phyloP scores from a whole-genome alignment of 2,797 vertebrate species.

The Labroides dimidiatus region DNA sequence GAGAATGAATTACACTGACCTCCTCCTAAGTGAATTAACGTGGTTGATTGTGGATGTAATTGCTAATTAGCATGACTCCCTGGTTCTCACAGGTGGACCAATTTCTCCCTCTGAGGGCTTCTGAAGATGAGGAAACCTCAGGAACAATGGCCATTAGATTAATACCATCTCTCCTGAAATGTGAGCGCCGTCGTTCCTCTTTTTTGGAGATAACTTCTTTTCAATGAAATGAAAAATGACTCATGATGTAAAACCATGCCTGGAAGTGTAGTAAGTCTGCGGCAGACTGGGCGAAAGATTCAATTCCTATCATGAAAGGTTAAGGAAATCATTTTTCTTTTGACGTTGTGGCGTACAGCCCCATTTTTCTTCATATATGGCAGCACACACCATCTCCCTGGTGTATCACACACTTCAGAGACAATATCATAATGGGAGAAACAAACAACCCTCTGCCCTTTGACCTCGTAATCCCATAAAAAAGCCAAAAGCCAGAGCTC shows the following conservation, averaged over 20 bases:
- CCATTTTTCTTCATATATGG: conserved; percentile 54
- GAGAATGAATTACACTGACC: conserved; percentile 75
- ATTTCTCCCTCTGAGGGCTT: conserved; percentile 49
- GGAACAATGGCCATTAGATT: conserved; percentile 54
- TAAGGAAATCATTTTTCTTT: conserved; percentile 54
- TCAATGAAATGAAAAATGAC: conserved; percentile 51
- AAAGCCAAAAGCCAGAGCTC: conserved; percentile 43
- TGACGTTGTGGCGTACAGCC: conserved; percentile 12
- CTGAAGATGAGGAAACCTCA: conserved; percentile 44
- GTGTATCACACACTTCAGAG: conserved; percentile 48
- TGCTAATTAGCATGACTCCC: conserved; percentile 77
- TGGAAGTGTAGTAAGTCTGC: conserved; percentile 13
- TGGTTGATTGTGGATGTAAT: conserved; percentile 78
- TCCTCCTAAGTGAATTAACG: conserved; percentile 76
- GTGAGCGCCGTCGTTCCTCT: conserved; percentile 19
- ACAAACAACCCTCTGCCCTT: conserved; percentile 57
- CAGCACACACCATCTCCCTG: conserved; percentile 12
- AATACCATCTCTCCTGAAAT: conserved; percentile 41
- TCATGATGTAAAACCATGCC: conserved; percentile 19
- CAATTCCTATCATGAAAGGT: conserved; percentile 42
- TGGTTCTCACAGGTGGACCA: conserved; percentile 69
- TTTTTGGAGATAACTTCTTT: conserved; percentile 30
- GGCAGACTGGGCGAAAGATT: conserved; percentile 28
- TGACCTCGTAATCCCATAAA: conserved; percentile 59
- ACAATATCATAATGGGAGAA: conserved; percentile 58